A percentile compares a stretch with the other conserved stretches of the same genome.
Evolutionary conservation across 2,113 vertebrate species (phyloP).

Genomic region (Siniperca knerii): DNA sequence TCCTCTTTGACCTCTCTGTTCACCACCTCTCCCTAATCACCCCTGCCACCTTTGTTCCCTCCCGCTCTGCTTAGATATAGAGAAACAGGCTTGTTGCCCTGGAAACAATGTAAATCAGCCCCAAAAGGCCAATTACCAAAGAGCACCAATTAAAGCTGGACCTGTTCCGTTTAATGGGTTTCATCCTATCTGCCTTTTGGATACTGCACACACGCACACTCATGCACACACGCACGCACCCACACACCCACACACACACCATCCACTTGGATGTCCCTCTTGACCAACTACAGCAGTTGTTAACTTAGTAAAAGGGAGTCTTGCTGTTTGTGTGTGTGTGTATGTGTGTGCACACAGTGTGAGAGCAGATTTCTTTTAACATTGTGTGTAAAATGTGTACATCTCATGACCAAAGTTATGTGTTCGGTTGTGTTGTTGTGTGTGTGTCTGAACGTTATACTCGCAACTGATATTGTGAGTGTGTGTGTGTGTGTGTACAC

Average conservation of each 20-base stretch:
- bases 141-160: conserved; percentile 70
- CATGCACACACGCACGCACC: too few relatives aligned
- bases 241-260: conserved; percentile 14
- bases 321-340: neutral
- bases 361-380: neutral
- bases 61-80: conserved; percentile 46
- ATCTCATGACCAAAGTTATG: neutral
- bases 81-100: conserved; percentile 67
- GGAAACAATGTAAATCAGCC: conserved; percentile 73
- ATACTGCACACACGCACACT: conserved; percentile 6
- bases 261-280: conserved; percentile 11
- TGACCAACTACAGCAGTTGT: conserved; percentile 29
- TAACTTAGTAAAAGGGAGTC: conserved; percentile 22
- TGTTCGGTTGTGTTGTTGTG: neutral
- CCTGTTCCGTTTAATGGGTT: conserved; percentile 57
- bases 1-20: neutral
- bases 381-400: neutral
- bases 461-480: neutral
- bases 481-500: neutral
- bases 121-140: conserved; percentile 72
- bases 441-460: neutral
- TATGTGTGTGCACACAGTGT: neutral
- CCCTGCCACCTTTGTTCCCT: neutral
- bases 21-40: neutral
- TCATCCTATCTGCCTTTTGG: conserved; percentile 44